Percentiles rank a stretch among this genome's conserved stretches.
Evolutionary conservation across 2,888 invertebrate species (phyloP).

Genomic region (Nomada lathburiana): DNA sequence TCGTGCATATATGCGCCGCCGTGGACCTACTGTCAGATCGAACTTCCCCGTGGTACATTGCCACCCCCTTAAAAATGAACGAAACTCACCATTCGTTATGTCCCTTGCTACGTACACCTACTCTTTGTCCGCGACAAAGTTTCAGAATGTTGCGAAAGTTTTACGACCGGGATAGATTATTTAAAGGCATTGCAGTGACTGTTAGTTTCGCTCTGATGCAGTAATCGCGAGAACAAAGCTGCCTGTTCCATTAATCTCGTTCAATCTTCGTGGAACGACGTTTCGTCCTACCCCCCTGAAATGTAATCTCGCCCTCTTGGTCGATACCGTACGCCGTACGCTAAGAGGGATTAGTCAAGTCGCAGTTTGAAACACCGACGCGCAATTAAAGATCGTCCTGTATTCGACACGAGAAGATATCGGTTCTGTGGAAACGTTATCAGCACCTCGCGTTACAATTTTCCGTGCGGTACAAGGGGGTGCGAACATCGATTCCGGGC

Average conservation of each 20-base stretch:
- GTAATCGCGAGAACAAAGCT: conserved; percentile 16
- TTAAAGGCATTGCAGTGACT: not conserved
- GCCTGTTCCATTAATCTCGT: conserved; percentile 29
- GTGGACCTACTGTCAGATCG: conserved; percentile 14
- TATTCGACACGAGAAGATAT: not conserved
- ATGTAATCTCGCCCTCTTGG: conserved; percentile 22
- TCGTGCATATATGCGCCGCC: not conserved
- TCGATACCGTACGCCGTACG: conserved; percentile 14
- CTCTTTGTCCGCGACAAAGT: not conserved
- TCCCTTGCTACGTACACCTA: not conserved
- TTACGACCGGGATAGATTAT: not conserved
- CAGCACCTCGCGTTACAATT: conserved; percentile 15
- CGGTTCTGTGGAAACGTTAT: not conserved
- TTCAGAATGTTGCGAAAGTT: not conserved
- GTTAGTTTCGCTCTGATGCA: not conserved
- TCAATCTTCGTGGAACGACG: conserved; percentile 22
- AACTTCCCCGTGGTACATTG: not conserved
- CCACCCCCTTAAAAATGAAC: conserved; percentile 13
- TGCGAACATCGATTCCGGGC: conserved; percentile 2
- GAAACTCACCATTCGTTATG: not conserved
- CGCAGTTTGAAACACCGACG: conserved; percentile 13
- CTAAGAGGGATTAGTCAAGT: conserved; percentile 26
- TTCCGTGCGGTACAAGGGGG: too few species aligned
- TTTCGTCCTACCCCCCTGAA: conserved; percentile 18
- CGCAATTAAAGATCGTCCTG: conserved; percentile 27